Base-by-base conservation (phyloP, 2,888 invertebrate species). In the Lasioglossum figueresi region DNA sequence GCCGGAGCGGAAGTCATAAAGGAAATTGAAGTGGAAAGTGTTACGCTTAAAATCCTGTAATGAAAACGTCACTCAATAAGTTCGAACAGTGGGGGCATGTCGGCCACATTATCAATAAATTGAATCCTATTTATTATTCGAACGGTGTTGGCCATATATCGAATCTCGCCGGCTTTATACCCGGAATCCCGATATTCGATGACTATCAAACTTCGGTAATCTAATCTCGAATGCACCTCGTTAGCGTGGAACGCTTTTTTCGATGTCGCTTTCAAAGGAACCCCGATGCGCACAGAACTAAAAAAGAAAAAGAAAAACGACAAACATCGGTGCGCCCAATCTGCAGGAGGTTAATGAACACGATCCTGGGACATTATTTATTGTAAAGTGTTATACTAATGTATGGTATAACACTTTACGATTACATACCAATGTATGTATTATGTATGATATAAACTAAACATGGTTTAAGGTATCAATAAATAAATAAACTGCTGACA, bases 61-160 rank as follows among this genome's bases (percentile, higher is more conserved):
- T 45, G 23, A 45, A 68, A 70, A 45, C 16, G 6, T 27, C 48
- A 31, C 27, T 45, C 45, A 3, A 31, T 63, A 16, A 77, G 45
- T 72, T 45, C 14, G 48, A 12, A 40, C 34, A 10, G 48, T 19
- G n/a, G 4, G 8, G 10, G 23, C 48, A 37, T 37, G 37, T 48
- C 40, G n/a, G 40, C 16, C 8, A n/a, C 40, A 59, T 82, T 80
- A 82, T 80, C 80, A 48, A 75, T 71, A 80, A 80, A 82, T 82
- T 75, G 82, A 45, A 72, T 80, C n/a, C n/a, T 59, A 70, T 75
- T 80, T 75, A 75, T 82, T 80, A 82, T 82, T 82, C 75, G 59
- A n/a, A 12, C 48, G 59, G 31, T 48, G 70, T 59, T 37, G 80
- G 4, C 37, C 70, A 1, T 75, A 75, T 70, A 80, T 75, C 43